Conservation (phyloP, 2,888 invertebrate genomes). For the Stratiomys singularior region DNA sequence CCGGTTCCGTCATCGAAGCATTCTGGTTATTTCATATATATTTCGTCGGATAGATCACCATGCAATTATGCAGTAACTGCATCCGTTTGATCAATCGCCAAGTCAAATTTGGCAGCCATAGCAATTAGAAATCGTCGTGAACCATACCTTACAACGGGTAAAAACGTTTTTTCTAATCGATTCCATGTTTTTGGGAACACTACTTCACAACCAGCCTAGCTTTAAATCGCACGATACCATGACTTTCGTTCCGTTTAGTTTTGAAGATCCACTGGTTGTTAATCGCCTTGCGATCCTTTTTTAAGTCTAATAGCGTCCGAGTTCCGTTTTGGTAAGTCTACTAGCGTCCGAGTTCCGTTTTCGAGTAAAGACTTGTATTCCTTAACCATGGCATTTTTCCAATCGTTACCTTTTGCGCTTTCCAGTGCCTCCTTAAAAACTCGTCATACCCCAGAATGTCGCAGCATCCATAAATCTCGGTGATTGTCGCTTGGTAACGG, state of each 20-base stretch:
- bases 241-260: constrained; percentile 52
- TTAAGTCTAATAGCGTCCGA: constrained; percentile 53
- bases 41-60: constrained; percentile 32
- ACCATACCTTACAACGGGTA: constrained; percentile 51
- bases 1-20: background rate
- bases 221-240: constrained; percentile 51
- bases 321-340: constrained; percentile 53
- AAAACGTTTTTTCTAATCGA: constrained; percentile 53
- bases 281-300: constrained; percentile 51
- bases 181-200: constrained; percentile 53
- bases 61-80: constrained; percentile 48
- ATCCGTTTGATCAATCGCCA: no score
- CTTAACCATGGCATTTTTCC: constrained; percentile 41
- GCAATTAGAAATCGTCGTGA: constrained; percentile 50
- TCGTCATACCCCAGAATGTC: background rate
- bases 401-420: background rate
- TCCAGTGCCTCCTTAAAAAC: constrained; percentile 9
- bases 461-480: no score
- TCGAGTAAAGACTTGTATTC: constrained; percentile 53
- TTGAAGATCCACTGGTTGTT: constrained; percentile 56
- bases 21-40: background rate
- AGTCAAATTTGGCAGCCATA: constrained; percentile 21
- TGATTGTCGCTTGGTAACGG: no score
- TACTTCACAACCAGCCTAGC: constrained; percentile 55
- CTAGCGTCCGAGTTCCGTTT: constrained; percentile 54